Conservation (phyloP, 2,888 invertebrate genomes). For the Apodemia zela region DNA sequence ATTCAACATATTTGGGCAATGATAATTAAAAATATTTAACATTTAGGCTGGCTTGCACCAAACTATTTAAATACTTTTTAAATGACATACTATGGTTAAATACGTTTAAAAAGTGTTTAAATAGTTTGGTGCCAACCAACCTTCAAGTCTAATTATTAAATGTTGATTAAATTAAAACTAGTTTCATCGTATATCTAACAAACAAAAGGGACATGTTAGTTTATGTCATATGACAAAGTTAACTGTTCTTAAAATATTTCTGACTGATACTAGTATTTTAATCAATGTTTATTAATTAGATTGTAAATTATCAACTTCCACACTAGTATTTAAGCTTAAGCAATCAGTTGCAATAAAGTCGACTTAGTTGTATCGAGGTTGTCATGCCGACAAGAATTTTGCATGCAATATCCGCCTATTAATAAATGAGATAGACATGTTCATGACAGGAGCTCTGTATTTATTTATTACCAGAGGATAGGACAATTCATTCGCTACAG, state of each 20-base stretch:
- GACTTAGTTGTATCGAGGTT: conserved; percentile 57
- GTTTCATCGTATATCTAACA: neutral
- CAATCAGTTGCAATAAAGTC: conserved; percentile 52
- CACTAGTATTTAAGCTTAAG: conserved; percentile 55
- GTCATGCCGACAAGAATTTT: conserved; percentile 57
- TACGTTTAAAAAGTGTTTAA: no score
- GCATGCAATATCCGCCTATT: conserved; percentile 72
- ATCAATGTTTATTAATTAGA: neutral
- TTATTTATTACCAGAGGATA: conserved; percentile 26
- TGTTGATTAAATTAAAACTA: neutral
- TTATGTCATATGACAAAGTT: no score
- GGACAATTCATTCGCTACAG: conserved; percentile 25
- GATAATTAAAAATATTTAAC: conserved; percentile 35
- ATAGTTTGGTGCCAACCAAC: no score
- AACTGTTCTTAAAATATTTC: no score
- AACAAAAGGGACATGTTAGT: neutral
- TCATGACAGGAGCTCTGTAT: conserved; percentile 40
- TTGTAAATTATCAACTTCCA: conserved; percentile 35
- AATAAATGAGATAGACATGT: conserved; percentile 50
- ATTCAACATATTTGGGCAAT: neutral
- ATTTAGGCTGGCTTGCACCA: no score
- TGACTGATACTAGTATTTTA: no score
- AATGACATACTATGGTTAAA: no score
- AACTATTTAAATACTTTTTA: no score
- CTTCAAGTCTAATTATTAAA: neutral